Percentiles rank a stretch among this genome's conserved stretches.
phyloP scores from a whole-genome alignment of 2,113 vertebrate genomes.

The Chaenogobius annularis region DNA sequence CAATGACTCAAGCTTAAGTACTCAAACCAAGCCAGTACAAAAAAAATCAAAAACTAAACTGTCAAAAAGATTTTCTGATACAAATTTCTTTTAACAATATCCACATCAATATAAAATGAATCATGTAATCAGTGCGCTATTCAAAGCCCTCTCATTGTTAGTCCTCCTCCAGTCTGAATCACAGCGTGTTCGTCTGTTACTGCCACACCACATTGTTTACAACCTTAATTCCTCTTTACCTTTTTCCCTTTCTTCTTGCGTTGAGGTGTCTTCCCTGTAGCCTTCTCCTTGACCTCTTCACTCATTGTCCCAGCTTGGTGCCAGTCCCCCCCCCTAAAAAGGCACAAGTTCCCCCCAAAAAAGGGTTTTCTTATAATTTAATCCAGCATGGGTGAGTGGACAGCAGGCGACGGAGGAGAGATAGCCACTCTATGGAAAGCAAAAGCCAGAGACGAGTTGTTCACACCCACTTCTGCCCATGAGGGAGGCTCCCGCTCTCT shows the following conservation, averaged over 20 bases:
- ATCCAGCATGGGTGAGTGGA: slow-evolving; percentile 67
- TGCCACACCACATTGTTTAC: slow-evolving; percentile 53
- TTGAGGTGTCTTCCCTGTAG: slow-evolving; percentile 62
- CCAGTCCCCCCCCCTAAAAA: not conserved
- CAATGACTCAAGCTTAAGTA: not conserved
- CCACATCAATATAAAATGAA: not conserved
- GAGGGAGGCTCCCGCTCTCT: slow-evolving; percentile 6
- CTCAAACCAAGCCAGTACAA: not conserved
- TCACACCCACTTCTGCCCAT: slow-evolving; percentile 68
- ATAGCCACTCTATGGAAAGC: slow-evolving; percentile 47
- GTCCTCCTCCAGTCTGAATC: slow-evolving; percentile 1
- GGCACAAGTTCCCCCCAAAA: slow-evolving; percentile 31
- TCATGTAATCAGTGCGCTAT: not conserved
- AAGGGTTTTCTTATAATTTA: slow-evolving; percentile 39
- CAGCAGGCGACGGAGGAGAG: slow-evolving; percentile 34
- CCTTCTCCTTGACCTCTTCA: slow-evolving; percentile 73
- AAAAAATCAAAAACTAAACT: not conserved
- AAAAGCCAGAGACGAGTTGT: slow-evolving; percentile 53
- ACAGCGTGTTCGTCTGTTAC: not conserved
- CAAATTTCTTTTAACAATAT: not conserved
- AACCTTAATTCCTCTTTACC: slow-evolving; percentile 56
- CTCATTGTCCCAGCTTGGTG: slow-evolving; percentile 65
- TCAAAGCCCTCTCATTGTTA: not conserved
- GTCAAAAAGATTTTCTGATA: not conserved
- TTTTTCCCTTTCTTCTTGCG: slow-evolving; percentile 77